Evolutionary conservation across 2,797 vertebrate genomes (phyloP).

Genomic region (Chaetodon trifasciatus): DNA sequence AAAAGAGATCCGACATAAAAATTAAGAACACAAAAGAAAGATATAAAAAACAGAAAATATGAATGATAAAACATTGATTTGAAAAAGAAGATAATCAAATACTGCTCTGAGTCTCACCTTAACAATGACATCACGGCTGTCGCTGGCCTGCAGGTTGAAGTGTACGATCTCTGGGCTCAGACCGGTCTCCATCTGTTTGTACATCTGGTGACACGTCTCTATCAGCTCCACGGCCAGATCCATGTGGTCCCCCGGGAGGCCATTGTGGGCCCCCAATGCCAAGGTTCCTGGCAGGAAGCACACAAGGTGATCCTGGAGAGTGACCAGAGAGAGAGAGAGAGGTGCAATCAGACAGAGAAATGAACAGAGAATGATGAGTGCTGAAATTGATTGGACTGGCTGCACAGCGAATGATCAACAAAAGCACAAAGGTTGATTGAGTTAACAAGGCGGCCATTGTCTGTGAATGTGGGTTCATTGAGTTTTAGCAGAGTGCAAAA

Average conservation of each 20-base stretch:
- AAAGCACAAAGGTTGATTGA: slow-evolving; percentile 28
- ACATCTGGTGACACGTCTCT: slow-evolving; percentile 98
- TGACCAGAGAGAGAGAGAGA: neutral
- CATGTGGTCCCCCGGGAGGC: slow-evolving; percentile 93
- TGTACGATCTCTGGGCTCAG: slow-evolving; percentile 96
- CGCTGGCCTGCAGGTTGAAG: slow-evolving; percentile 88
- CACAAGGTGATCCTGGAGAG: slow-evolving; percentile 94
- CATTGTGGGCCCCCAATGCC: slow-evolving; percentile 93
- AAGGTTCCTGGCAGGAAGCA: slow-evolving; percentile 97
- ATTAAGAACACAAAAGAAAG: neutral
- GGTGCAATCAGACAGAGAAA: slow-evolving; percentile 9
- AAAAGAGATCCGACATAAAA: neutral
- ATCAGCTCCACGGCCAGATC: slow-evolving; percentile 91
- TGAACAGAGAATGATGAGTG: neutral
- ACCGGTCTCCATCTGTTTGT: slow-evolving; percentile 94
- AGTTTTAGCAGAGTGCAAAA: neutral
- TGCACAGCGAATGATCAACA: slow-evolving; percentile 3
- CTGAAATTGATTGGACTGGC: slow-evolving; percentile 10
- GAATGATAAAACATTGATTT: neutral
- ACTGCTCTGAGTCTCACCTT: slow-evolving; percentile 85
- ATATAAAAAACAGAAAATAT: neutral
- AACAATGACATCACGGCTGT: slow-evolving; percentile 88
- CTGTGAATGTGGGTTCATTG: slow-evolving; percentile 1
- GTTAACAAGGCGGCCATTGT: neutral
- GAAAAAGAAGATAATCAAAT: neutral